Evolutionary conservation across 2,888 invertebrate species (phyloP).

Genomic region (Tetanocera ferruginea): DNA sequence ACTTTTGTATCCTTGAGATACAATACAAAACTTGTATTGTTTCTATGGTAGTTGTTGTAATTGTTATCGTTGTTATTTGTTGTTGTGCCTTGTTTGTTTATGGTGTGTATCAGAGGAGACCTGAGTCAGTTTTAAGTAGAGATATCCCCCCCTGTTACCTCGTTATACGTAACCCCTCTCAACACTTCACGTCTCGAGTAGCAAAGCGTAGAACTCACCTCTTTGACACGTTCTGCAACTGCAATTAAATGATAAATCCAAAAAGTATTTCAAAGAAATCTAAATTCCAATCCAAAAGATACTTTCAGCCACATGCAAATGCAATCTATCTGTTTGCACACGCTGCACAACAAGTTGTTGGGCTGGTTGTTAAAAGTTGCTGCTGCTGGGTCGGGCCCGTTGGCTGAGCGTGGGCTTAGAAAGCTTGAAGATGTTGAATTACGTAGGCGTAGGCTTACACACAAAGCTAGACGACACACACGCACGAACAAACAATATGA

Average conservation of each 20-base stretch:
- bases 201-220: constrained; percentile 33
- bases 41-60: background rate
- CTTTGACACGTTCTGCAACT: constrained; percentile 42
- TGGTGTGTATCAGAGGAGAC: background rate
- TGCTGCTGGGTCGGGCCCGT: background rate
- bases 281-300: background rate
- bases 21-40: background rate
- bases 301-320: constrained; percentile 1
- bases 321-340: background rate
- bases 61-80: background rate
- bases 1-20: constrained; percentile 15
- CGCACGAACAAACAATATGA: background rate
- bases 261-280: background rate
- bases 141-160: background rate
- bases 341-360: constrained; percentile 21
- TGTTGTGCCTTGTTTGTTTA: background rate
- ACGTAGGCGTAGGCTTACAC: background rate
- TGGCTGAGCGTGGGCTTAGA: background rate
- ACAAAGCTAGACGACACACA: background rate
- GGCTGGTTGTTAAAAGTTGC: background rate
- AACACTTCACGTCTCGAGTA: background rate
- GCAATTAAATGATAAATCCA: constrained; percentile 38
- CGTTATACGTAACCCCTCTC: background rate
- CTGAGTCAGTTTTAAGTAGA: background rate
- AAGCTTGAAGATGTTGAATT: background rate